A percentile compares a stretch with the other conserved stretches of the same genome.
phyloP scores from a whole-genome alignment of 2,113 vertebrate genomes.

The Crotophaga sulcirostris region DNA sequence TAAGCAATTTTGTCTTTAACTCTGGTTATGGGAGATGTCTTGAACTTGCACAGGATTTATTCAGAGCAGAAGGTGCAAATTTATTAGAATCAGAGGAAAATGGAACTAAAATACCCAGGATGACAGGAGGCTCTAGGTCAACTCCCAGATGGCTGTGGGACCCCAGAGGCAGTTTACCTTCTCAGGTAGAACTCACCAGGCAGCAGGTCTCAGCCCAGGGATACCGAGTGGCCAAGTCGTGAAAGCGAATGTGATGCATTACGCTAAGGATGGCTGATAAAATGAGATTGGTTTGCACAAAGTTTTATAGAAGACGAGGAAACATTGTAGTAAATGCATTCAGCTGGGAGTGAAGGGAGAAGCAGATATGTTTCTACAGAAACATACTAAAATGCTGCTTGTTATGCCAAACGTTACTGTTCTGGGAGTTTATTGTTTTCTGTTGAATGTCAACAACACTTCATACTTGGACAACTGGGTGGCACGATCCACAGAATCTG shows the following conservation, averaged over 20 bases:
- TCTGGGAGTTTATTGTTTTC: neutral
- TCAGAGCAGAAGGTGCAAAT: neutral
- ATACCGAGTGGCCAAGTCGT: neutral
- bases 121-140: neutral
- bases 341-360: neutral
- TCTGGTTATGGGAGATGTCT: neutral
- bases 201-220: neutral
- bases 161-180: neutral
- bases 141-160: neutral
- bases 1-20: neutral
- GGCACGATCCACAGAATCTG: neutral
- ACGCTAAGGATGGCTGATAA: neutral
- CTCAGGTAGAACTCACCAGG: neutral
- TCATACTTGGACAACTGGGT: neutral
- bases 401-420: neutral
- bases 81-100: neutral
- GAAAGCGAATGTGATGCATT: rapidly evolving
- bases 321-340: neutral
- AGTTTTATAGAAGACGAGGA: neutral
- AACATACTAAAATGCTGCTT: neutral
- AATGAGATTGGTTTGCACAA: neutral
- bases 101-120: neutral
- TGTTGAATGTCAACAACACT: neutral
- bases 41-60: neutral
- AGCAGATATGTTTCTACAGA: neutral